Evolutionary conservation across 2,888 invertebrate species (phyloP), one percentile per base, ranked within the genome.

Genomic region (Cyclophora punctaria): DNA sequence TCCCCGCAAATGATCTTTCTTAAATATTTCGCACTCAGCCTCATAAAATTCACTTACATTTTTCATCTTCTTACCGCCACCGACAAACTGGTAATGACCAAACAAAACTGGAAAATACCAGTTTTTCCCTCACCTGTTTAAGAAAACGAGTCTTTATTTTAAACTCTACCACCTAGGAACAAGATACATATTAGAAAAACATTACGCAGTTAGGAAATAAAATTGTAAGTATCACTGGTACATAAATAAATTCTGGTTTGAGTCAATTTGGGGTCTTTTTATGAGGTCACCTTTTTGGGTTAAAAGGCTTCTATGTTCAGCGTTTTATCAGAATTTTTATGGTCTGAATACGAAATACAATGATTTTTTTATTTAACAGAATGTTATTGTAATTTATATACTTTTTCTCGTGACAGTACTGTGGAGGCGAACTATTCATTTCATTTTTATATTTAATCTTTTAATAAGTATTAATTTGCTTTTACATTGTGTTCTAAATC

Each of bases 201-300:
- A 4, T 40, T 34, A 33, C 33, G 34, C 41, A 34, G 43, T n/a
- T 53, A 45, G 37, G 47, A 49, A 55, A 55, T 58, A 48, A 58
- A 56, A 59, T 48, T 47, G 53, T 57, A 52, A 60, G 49, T 55
- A 50, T 49, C 45, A 55, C 58, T 60, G 55, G 55, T 52, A 48
- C 56, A 53, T 57, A 52, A 49, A 56, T 59, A 49, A 59, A 58
- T 59, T 51, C 47, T 60, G 47, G 53, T 62, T 59, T 56, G 49
- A 54, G 56, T 57, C 60, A 56, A 55, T 56, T 58, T 60, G 51
- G 53, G 48, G 46, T 2, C 47, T 44, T 45, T 58, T 60, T 60
- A 58, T 56, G 52, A 48, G 53, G 55, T 52, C 60, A 51, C 58
- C 56, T 55, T 56, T 55, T 55, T 45, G 50, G 55, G 52, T 55